A percentile compares a stretch with the other conserved stretches of the same genome.
Conservation (phyloP, 2,888 invertebrate genomes). For the Coenonympha glycerion region DNA sequence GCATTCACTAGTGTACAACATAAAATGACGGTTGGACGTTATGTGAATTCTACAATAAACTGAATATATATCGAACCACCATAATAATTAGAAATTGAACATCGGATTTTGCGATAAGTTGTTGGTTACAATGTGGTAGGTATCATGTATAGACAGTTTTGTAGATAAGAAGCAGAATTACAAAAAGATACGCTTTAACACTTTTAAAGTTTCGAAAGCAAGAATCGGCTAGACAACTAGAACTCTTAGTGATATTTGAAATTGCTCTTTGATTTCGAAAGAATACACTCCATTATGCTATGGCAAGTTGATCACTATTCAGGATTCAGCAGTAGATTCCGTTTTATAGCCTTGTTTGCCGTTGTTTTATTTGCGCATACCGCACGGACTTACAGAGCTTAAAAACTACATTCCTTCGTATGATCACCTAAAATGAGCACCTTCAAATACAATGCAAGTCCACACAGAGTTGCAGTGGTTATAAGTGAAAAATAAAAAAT, state of each 20-base stretch:
- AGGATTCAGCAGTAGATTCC: constrained; percentile 14
- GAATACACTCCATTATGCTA: constrained; percentile 13
- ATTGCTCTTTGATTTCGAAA: constrained; percentile 4
- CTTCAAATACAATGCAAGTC: no score
- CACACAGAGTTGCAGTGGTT: no score
- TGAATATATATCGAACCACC: no score
- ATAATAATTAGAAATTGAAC: not conserved
- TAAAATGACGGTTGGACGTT: no score
- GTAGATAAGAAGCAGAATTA: not conserved
- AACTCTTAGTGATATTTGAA: not conserved
- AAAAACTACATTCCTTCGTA: constrained; percentile 8
- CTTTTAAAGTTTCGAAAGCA: not conserved
- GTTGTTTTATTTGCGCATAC: constrained; percentile 16
- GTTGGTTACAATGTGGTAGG: not conserved
- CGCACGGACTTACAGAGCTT: constrained; percentile 6
- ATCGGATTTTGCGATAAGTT: not conserved
- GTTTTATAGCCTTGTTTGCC: constrained; percentile 22
- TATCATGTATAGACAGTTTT: not conserved
- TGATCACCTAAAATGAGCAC: not conserved
- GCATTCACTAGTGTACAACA: no score
- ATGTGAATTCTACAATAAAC: no score
- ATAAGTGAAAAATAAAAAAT: no score
- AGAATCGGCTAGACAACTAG: not conserved
- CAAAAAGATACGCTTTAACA: not conserved
- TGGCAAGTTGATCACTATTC: not conserved